Evolutionary conservation across 2,113 vertebrate genomes (phyloP).

Genomic region (Sphaerodactylus townsendi): DNA sequence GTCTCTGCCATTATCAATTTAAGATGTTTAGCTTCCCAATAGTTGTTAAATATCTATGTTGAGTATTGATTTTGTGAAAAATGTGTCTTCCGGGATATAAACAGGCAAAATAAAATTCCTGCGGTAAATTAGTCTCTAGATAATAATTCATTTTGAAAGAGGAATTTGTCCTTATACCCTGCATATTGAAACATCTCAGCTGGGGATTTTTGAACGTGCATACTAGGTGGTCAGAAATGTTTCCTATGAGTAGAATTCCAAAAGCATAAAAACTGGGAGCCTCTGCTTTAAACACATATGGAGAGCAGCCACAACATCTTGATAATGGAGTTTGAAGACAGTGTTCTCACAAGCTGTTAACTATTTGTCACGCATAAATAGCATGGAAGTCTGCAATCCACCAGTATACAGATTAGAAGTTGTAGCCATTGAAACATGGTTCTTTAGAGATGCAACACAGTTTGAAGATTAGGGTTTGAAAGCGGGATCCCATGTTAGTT

Average conservation of each 20-base stretch:
- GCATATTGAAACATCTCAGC: conserved; percentile 22
- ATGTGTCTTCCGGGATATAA: conserved; percentile 22
- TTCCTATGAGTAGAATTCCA: not conserved
- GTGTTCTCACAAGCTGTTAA: not conserved
- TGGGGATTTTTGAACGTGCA: conserved; percentile 7
- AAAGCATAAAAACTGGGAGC: not conserved
- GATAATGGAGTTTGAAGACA: not conserved
- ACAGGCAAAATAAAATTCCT: conserved; percentile 42
- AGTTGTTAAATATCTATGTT: conserved; percentile 14
- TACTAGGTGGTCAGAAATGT: not conserved
- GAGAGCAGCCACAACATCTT: not conserved
- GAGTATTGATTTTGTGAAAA: conserved; percentile 1
- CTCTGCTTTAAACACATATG: conserved; percentile 1
- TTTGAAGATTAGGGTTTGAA: no score
- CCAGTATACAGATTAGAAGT: not conserved
- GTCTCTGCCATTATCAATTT: conserved; percentile 31
- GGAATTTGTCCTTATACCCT: not conserved
- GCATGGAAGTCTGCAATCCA: not conserved
- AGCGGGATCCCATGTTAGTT: no score
- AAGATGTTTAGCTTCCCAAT: conserved; percentile 13
- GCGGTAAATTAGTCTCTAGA: not conserved
- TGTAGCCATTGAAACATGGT: not conserved
- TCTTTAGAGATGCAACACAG: not conserved
- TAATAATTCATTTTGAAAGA: conserved; percentile 30
- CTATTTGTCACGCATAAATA: not conserved